phyloP scores from a whole-genome alignment of 2,797 vertebrate species.

The Hemitrygon akajei region DNA sequence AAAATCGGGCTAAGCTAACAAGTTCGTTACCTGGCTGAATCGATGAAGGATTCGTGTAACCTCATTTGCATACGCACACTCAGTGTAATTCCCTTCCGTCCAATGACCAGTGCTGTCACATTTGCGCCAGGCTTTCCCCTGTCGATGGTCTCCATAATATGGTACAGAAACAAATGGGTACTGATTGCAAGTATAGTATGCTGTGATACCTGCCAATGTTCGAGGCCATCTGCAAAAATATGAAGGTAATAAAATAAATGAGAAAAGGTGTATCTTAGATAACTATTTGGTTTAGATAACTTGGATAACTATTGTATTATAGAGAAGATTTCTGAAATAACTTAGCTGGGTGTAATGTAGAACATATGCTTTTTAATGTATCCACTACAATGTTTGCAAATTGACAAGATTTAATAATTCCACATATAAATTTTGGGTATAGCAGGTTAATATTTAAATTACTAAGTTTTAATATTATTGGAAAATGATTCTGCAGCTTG shows the following conservation, averaged over 20 bases:
- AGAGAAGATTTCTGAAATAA: background rate
- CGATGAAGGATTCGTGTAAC: conserved; percentile 75
- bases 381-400: background rate
- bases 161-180: conserved; percentile 58
- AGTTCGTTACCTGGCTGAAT: conserved; percentile 69
- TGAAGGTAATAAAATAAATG: conserved; percentile 40
- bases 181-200: conserved; percentile 68
- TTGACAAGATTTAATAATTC: background rate
- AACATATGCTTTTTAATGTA: background rate
- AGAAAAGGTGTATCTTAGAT: background rate
- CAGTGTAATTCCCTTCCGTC: conserved; percentile 78
- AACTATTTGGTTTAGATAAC: too few relatives aligned
- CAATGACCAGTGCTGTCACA: conserved; percentile 71
- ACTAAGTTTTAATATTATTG: background rate
- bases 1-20: background rate
- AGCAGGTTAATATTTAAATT: background rate
- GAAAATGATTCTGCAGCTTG: background rate
- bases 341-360: background rate
- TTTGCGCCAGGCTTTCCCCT: conserved; percentile 76
- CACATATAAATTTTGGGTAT: background rate
- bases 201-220: conserved; percentile 75
- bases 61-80: conserved; percentile 75
- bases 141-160: conserved; percentile 49
- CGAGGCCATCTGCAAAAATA: conserved; percentile 72
- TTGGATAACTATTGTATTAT: background rate